phyloP scores from a whole-genome alignment of 2,888 invertebrate species.

The Acanthococcus lagerstroemiae region DNA sequence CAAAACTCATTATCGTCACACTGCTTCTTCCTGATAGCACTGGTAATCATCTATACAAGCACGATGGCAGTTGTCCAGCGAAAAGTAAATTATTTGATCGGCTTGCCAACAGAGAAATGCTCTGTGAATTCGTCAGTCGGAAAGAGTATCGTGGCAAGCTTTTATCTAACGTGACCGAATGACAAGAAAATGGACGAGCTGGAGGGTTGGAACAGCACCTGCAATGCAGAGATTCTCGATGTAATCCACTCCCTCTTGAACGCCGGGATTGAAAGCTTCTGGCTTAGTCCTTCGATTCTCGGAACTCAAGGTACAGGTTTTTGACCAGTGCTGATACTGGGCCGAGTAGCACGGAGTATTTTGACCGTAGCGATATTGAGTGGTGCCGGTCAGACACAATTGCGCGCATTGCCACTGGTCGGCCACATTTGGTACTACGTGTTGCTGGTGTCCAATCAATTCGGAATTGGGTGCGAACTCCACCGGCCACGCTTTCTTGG shows the following conservation, averaged over 20 bases:
- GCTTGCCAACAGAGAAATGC: no score
- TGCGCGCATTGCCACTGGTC: constrained; percentile 58
- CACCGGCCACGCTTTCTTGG: constrained; percentile 59
- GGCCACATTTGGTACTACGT: constrained; percentile 50
- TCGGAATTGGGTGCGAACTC: constrained; percentile 66
- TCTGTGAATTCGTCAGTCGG: no score
- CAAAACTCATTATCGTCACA: no score
- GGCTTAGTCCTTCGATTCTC: constrained; percentile 66
- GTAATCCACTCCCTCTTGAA: constrained; percentile 66
- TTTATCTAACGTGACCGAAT: no score
- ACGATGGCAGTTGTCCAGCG: no score
- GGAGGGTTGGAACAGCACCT: no score
- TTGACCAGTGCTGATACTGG: constrained; percentile 43
- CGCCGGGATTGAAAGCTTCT: constrained; percentile 60
- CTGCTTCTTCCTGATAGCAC: no score
- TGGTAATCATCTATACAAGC: no score
- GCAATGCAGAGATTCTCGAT: constrained; percentile 65
- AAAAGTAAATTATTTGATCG: no score
- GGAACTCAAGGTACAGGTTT: constrained; percentile 57
- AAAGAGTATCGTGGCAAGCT: no score
- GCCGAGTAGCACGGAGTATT: constrained; percentile 46
- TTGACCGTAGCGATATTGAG: constrained; percentile 25
- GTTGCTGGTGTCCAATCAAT: constrained; percentile 56
- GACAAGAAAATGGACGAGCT: no score
- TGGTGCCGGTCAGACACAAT: constrained; percentile 40